Evolutionary conservation across 1,140 invertebrate species (phyloP).

Genomic region (Neodiprion virginianus): DNA sequence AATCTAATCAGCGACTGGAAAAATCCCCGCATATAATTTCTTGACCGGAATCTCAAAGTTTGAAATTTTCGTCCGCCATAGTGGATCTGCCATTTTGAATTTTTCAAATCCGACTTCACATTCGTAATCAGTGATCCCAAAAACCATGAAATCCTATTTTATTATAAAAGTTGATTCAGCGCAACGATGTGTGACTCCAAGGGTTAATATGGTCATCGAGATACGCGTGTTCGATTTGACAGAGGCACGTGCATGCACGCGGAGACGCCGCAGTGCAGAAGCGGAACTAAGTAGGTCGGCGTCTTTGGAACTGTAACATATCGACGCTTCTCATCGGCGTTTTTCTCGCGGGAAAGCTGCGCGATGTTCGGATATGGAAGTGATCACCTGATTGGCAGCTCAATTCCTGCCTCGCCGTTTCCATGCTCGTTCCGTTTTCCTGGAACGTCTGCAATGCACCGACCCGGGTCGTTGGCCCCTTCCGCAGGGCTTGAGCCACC

Average conservation of each 20-base stretch:
- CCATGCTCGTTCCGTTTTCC: constrained; percentile 4
- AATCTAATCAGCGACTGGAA: too few relatives aligned
- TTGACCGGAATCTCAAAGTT: too few relatives aligned
- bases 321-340: neutral
- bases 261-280: neutral
- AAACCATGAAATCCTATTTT: too few relatives aligned
- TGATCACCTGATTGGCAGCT: constrained; percentile 7
- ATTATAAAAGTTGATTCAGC: too few relatives aligned
- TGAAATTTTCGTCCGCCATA: too few relatives aligned
- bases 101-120: too few relatives aligned
- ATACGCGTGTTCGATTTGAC: neutral
- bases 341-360: constrained; percentile 13
- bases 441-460: neutral
- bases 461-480: constrained; percentile 3
- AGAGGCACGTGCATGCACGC: neutral
- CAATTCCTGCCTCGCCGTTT: neutral
- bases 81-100: too few relatives aligned
- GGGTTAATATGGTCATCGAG: neutral
- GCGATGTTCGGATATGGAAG: constrained; percentile 7
- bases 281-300: constrained; percentile 4
- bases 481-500: neutral
- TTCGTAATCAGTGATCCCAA: too few relatives aligned
- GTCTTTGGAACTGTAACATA: constrained; percentile 14
- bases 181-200: neutral
- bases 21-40: too few relatives aligned